These are phyloP conservation scores for Drosophila kanekoi DNA, from an alignment of 2,888 invertebrate genomes.

Conservation along the genomic window DNA sequence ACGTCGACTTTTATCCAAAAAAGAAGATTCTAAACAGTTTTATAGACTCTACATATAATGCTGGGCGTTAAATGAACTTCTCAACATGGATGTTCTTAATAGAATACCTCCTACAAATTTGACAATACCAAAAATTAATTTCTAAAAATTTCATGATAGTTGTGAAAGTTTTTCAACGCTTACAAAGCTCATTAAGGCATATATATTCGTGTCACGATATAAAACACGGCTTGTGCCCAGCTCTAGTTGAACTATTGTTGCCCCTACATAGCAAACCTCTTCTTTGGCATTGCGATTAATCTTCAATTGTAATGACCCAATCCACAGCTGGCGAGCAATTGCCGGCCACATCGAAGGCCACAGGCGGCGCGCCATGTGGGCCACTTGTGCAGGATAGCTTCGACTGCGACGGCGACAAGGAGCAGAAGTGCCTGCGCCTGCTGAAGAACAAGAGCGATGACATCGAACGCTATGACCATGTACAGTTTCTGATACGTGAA, in stretches of 20 bases:
- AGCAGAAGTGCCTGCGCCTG: slow-evolving; percentile 82
- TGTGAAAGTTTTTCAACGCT: too few relatives aligned
- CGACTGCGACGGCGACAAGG: slow-evolving; percentile 80
- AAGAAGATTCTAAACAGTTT: too few relatives aligned
- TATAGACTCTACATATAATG: too few relatives aligned
- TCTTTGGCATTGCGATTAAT: slow-evolving; percentile 28
- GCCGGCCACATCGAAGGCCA: slow-evolving; percentile 53
- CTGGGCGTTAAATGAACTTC: too few relatives aligned
- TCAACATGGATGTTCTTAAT: too few relatives aligned
- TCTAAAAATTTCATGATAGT: too few relatives aligned
- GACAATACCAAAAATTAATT: too few relatives aligned
- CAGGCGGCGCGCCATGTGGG: slow-evolving; percentile 34
- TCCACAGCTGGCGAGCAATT: slow-evolving; percentile 52
- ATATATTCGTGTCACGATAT: not conserved
- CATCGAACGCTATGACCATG: slow-evolving; percentile 90
- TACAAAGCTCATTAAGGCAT: too few relatives aligned
- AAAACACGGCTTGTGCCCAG: not conserved
- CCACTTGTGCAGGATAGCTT: slow-evolving; percentile 76
- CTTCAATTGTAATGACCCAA: slow-evolving; percentile 33
- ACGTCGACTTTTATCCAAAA: too few relatives aligned
- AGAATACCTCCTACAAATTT: too few relatives aligned
- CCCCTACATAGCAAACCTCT: not conserved
- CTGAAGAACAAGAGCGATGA: slow-evolving; percentile 85
- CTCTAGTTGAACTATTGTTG: not conserved
- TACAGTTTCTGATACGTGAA: slow-evolving; percentile 96